Percentiles rank a stretch among this genome's conserved stretches.
phyloP scores from a whole-genome alignment of 2,888 invertebrate species.

The Syritta pipiens region DNA sequence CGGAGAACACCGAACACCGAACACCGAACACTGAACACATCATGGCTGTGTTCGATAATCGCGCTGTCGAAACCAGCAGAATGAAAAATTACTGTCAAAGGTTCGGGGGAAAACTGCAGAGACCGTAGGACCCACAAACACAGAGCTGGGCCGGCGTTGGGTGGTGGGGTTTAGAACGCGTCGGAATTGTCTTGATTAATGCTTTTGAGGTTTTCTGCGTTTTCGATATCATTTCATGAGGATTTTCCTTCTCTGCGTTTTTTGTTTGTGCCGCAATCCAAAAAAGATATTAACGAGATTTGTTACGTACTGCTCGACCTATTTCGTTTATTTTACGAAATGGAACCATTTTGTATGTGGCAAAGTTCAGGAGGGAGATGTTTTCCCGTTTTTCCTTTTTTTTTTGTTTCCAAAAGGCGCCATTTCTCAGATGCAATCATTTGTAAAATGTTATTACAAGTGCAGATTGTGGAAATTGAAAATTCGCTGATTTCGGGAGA shows the following conservation, averaged over 20 bases:
- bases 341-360: constrained; percentile 52
- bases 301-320: constrained; percentile 56
- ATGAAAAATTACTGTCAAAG: constrained; percentile 66
- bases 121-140: background rate
- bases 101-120: constrained; percentile 18
- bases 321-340: constrained; percentile 61
- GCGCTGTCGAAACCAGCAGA: constrained; percentile 67
- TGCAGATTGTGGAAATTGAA: constrained; percentile 58
- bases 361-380: constrained; percentile 20
- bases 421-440: constrained; percentile 58
- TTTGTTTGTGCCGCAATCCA: constrained; percentile 50
- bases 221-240: background rate
- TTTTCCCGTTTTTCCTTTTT: background rate
- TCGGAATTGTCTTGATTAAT: constrained; percentile 67
- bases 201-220: constrained; percentile 62
- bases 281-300: constrained; percentile 67
- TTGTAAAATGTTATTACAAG: constrained; percentile 66
- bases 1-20: background rate
- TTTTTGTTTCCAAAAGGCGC: background rate
- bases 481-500: constrained; percentile 42
- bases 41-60: constrained; percentile 65
- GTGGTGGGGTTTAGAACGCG: background rate
- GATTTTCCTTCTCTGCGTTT: background rate
- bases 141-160: background rate
- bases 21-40: constrained; percentile 47